phyloP scores from a whole-genome alignment of 2,113 vertebrate genomes.

The Eptatretus burgeri region DNA sequence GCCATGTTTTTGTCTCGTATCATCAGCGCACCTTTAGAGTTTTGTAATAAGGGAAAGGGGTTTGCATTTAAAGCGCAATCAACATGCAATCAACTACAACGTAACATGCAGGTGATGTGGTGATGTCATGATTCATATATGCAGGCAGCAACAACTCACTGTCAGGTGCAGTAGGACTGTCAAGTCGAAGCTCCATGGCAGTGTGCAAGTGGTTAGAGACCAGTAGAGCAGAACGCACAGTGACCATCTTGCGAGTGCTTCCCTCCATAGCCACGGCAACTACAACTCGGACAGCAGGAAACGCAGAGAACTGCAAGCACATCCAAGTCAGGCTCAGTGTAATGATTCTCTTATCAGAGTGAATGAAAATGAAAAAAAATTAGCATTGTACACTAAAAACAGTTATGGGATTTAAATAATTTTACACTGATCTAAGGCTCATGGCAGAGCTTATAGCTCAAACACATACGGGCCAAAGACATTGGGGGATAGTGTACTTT shows the following conservation, averaged over 20 bases:
- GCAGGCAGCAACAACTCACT: conserved; percentile 25
- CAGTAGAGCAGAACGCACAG: conserved; percentile 62
- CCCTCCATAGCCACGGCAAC: conserved; percentile 88
- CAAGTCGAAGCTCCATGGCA: conserved; percentile 61
- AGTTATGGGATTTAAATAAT: too few relatives aligned
- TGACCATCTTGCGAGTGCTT: conserved; percentile 69
- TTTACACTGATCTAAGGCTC: too few relatives aligned
- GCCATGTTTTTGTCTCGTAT: too few relatives aligned
- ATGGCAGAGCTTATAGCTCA: too few relatives aligned
- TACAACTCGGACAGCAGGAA: conserved; percentile 75
- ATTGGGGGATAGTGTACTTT: too few relatives aligned
- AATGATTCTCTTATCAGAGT: too few relatives aligned
- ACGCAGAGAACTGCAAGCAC: conserved; percentile 45
- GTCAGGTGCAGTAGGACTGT: conserved; percentile 82
- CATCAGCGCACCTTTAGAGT: too few relatives aligned
- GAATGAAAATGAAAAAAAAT: too few relatives aligned
- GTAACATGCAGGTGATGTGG: neutral
- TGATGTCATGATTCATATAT: neutral
- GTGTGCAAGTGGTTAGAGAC: conserved; percentile 65
- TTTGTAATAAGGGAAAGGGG: too few relatives aligned
- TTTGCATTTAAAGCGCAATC: neutral
- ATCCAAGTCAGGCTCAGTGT: too few relatives aligned
- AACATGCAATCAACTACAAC: neutral
- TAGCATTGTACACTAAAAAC: too few relatives aligned
- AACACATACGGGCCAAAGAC: too few relatives aligned